Evolutionary conservation across 2,113 vertebrate genomes (phyloP).

Genomic region (Colossoma macropomum): DNA sequence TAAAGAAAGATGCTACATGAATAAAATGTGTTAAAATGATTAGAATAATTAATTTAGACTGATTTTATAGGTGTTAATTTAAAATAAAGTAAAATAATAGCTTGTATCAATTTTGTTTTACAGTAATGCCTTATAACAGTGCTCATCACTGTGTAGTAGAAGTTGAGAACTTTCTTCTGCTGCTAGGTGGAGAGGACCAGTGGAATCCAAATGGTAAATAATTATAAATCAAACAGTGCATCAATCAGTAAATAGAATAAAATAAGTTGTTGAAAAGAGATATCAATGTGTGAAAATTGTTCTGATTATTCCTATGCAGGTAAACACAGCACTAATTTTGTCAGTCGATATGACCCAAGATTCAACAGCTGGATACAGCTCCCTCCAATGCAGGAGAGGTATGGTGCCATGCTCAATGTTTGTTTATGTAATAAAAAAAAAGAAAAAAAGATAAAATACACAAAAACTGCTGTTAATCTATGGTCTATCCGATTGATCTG

Average conservation of each 20-base stretch:
- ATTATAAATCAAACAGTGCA: background rate
- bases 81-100: background rate
- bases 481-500: slow-evolving; percentile 60
- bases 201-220: slow-evolving; percentile 96
- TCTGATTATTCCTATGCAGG: slow-evolving; percentile 74
- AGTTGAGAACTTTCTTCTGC: slow-evolving; percentile 97
- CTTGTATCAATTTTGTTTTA: slow-evolving; percentile 59
- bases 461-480: slow-evolving; percentile 51
- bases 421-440: background rate
- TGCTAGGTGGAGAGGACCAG: slow-evolving; percentile 97
- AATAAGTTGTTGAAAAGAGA: background rate
- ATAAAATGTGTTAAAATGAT: too few relatives aligned
- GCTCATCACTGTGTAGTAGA: slow-evolving; percentile 98
- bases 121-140: slow-evolving; percentile 99
- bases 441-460: background rate
- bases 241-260: background rate
- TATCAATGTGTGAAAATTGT: background rate
- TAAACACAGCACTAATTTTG: slow-evolving; percentile 99
- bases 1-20: too few relatives aligned
- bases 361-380: slow-evolving; percentile 99
- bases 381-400: slow-evolving; percentile 99
- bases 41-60: background rate
- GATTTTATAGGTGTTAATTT: background rate
- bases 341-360: slow-evolving; percentile 97
- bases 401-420: slow-evolving; percentile 36